Conservation (phyloP, 2,113 vertebrate genomes). For the Dicrurus megarhynchus region DNA sequence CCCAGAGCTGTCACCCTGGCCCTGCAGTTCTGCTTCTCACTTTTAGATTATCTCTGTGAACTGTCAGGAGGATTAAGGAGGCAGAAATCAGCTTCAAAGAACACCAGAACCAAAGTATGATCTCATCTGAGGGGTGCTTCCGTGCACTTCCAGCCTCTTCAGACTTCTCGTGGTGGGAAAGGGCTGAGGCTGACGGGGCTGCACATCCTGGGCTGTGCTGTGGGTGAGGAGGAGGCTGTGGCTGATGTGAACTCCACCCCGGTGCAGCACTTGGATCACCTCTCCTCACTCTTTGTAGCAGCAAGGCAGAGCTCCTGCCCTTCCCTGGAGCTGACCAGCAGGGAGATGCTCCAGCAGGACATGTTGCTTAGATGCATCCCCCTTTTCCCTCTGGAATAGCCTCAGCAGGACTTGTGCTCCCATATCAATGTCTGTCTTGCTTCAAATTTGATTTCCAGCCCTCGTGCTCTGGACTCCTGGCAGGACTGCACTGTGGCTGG, state of each 20-base stretch:
- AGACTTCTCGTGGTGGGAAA: neutral
- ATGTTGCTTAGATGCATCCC: neutral
- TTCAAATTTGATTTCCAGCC: neutral
- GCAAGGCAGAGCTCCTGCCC: neutral
- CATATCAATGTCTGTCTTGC: neutral
- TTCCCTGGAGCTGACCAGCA: neutral
- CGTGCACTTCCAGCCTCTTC: neutral
- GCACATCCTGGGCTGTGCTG: neutral
- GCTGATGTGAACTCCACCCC: neutral
- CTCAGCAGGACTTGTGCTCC: neutral
- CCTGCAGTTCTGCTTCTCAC: slow-evolving; percentile 2
- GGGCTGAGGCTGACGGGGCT: neutral
- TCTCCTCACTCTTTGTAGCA: neutral
- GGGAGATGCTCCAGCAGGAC: neutral
- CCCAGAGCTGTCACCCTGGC: neutral
- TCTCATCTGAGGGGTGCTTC: neutral
- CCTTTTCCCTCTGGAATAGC: neutral
- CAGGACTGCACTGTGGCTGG: neutral
- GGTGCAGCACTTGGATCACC: neutral
- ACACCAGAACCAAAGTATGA: neutral
- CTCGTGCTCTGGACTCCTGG: neutral
- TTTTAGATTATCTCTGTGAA: neutral
- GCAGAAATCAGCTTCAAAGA: slow-evolving; percentile 16
- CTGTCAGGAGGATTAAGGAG: slow-evolving; percentile 19
- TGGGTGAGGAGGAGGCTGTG: neutral